Evolutionary conservation across 23 tunicate genomes (phyloP), one percentile per base, ranked within the genome.

Genomic region (Botrylloides violaceus): DNA sequence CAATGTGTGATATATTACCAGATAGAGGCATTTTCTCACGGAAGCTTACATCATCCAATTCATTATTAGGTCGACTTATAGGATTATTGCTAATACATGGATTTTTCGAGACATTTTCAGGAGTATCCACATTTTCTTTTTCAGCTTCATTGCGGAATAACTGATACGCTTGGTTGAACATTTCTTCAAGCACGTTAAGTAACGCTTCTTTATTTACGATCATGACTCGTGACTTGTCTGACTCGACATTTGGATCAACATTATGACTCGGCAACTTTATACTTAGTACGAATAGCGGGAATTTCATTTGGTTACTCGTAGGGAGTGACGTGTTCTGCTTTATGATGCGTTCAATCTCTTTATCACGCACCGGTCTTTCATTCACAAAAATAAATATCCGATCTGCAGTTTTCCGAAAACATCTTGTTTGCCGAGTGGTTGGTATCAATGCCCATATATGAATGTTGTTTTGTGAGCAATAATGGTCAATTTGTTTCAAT

Each of bases 201-300:
- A 85, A 65, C n/a, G 50, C 31, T 2, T 74, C 81, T 30, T 79
- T 79, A 24, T 33, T n/a, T 37, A 57, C 73, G 25, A 85, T 37
- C 15, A 71, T 20, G 18, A 85, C 81, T 29, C 66, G 72, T 1
- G 84, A 72, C 34, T 85, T 85, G 71, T 79, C 81, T 4, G 93
- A 64, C 66, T 85, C 81, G 9, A 85, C 84, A 66, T 85, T 85
- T 19, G 60, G 79, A 75, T 85, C 93, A 20, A 85, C 62, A 2
- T 43, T 33, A 24, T 75, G 37, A 26, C 58, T 18, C 2, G 83
- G 75, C 5, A 84, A 3, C 70, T 63, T 19, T 12, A 63, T 76
- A n/a, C 30, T 47, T 36, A 83, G 62, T 29, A 66, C 28, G 9
- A 61, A 60, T 5, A 50, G 59, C 21, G 89, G 89, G 81, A 81